phyloP scores from a whole-genome alignment of 53 echinoderm and acorn worm genomes.

The Antedon mediterranea region DNA sequence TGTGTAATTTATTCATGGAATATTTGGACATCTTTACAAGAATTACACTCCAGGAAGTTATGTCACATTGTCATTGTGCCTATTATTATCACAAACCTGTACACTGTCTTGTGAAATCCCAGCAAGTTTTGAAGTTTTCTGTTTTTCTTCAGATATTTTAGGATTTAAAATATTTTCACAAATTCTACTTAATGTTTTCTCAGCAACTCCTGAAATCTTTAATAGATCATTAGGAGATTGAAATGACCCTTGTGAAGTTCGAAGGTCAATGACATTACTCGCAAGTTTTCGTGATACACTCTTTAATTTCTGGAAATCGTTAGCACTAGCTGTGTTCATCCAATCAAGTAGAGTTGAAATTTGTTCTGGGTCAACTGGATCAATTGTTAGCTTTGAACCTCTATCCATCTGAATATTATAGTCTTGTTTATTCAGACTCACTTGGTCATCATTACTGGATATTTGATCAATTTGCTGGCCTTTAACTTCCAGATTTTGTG shows the following conservation, averaged over 20 bases:
- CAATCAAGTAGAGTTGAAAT: neutral
- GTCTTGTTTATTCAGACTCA: neutral
- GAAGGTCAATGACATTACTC: neutral
- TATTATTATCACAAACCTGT: neutral
- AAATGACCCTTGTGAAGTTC: constrained; percentile 28
- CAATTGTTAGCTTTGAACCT: neutral
- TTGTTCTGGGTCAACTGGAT: neutral
- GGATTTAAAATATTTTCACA: constrained; percentile 23
- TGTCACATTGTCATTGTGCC: too few relatives aligned
- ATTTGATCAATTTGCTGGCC: neutral
- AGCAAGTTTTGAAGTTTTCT: neutral
- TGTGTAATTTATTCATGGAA: too few relatives aligned
- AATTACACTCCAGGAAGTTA: too few relatives aligned
- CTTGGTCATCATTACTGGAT: too few relatives aligned
- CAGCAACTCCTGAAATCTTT: constrained; percentile 41
- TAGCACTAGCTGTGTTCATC: neutral
- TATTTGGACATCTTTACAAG: too few relatives aligned
- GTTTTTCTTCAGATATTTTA: neutral
- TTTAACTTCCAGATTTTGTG: neutral
- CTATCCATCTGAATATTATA: neutral
- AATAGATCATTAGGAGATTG: constrained; percentile 21
- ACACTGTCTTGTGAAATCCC: neutral
- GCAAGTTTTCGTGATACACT: neutral
- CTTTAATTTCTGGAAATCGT: neutral
- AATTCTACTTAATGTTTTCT: constrained; percentile 22